phyloP scores from a whole-genome alignment of 2,888 invertebrate genomes.

The Lycia hirtaria region DNA sequence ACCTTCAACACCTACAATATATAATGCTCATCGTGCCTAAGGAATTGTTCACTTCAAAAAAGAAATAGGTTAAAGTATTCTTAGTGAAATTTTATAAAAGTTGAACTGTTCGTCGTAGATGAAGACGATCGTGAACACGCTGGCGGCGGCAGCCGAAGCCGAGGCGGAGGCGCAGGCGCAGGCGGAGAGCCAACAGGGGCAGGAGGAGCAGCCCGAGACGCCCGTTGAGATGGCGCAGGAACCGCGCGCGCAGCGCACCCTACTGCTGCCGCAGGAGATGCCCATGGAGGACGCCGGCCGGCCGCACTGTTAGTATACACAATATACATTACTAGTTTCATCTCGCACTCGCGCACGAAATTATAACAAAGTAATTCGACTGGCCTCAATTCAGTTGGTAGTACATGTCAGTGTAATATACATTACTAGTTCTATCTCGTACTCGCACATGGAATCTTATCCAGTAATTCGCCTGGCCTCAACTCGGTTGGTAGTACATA shows the following conservation, averaged over 20 bases:
- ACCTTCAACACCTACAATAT: too few species aligned
- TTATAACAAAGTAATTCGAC: too few species aligned
- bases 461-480: too few species aligned
- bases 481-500: too few species aligned
- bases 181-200: slow-evolving; percentile 49
- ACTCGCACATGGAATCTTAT: too few species aligned
- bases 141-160: slow-evolving; percentile 73
- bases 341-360: background rate
- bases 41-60: too few species aligned
- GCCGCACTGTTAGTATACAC: slow-evolving; percentile 89
- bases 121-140: slow-evolving; percentile 77
- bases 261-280: slow-evolving; percentile 85
- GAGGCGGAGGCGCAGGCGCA: slow-evolving; percentile 64
- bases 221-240: slow-evolving; percentile 59
- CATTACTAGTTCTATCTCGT: background rate
- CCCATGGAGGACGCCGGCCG: slow-evolving; percentile 88
- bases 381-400: too few species aligned
- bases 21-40: too few species aligned
- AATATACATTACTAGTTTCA: background rate
- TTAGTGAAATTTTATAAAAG: too few species aligned
- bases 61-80: too few species aligned
- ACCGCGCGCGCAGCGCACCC: slow-evolving; percentile 81
- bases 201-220: slow-evolving; percentile 51
- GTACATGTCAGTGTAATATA: slow-evolving; percentile 86
- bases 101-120: slow-evolving; percentile 59